Evolutionary conservation across 2,888 invertebrate species (phyloP), one percentile per base, ranked within the genome.

Genomic region (Choreutis nemorana): DNA sequence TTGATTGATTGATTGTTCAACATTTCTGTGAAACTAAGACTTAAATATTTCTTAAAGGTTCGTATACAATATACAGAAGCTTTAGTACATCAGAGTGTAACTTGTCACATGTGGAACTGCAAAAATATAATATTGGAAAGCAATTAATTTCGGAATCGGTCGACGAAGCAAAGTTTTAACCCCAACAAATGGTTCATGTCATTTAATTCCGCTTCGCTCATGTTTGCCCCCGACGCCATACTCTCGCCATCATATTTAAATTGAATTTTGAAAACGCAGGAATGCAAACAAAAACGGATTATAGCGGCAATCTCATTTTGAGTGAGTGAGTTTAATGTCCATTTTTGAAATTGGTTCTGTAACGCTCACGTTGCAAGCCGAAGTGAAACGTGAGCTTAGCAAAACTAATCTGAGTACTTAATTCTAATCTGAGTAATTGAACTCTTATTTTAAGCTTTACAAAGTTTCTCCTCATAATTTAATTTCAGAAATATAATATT

Each of bases 201-300:
- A 67, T 75, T 75, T 71, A 68, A 70, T 71, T 63, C 55, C 51
- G 75, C 72, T 67, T 71, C 73, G 64, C 65, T 61, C 71, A 65
- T 77, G 71, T 77, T 75, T 78, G 72, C 59, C 50, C 59, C 49
- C 55, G 46, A 44, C 54, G 53, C 68, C 66, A 65, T 72, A 59
- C 49, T 55, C 46, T 44, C 54, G 53, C 68, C 66, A 65, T 72
- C 68, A 72, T 75, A 73, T 77, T 75, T 70, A 71, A 77, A 75
- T 75, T 75, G 64, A 73, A 75, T 70, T 72, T 70, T 14, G 26
- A 14, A 15, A 10, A 9, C 50, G 61, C 59, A 52, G 52, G 48
- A 49, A 53, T 41, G 56, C 60, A 68, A 66, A 68, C 67, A 70
- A 55, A 54, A 52, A 46, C 43, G 50, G 61, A 60, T 57, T 63